Base-by-base conservation (phyloP, 2,888 invertebrate genomes). In the Epinotia bilunana region DNA sequence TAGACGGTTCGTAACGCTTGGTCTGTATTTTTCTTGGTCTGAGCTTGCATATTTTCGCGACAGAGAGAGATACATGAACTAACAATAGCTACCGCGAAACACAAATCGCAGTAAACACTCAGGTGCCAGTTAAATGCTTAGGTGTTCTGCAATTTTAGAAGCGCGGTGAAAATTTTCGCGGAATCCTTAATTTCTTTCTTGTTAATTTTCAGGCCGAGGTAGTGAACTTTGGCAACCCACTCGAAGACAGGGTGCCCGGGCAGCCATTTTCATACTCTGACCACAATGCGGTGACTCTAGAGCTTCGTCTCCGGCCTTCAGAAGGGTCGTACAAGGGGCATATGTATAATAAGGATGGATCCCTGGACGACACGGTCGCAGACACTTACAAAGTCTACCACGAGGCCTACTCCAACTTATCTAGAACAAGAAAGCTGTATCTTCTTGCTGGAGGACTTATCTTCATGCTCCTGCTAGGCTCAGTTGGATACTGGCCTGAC, bases 221-320 rank as follows among this genome's bases (percentile, higher is more conserved):
- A 5, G 62, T 87, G 5, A 94, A 95, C 78, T 97, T 96, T 84
- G 91, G 94, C 12, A 95, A 97, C 78, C 97, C 98, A 0, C 94
- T 98, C 78, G 96, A 97, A 79, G 94, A 96, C 71, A 94, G 96
- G 82, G 96, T 98, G 55, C 97, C 98, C 0, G 95, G 95, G 28
- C 91, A 95, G 78, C 86, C 93, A 71, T 97, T 96, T 82, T 98
- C 98, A 82, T 98, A 96, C 89, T 98, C 98, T 0, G 98, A 99
- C 88, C 98, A 98, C 87, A 98, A 98, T 90, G 98, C 98, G 16
- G 96, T 98, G 9, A 90, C 95, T 77, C 95, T 97, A 9, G 95
- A 92, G 79, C 73, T 95, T 11, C 81, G 80, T 46, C 64, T 92
- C 0, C 86, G 79, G 73, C 80, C 80, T 16, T 77, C 79, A 0